Base-by-base conservation (phyloP, 2,797 vertebrate genomes). In the Argya squamiceps region DNA sequence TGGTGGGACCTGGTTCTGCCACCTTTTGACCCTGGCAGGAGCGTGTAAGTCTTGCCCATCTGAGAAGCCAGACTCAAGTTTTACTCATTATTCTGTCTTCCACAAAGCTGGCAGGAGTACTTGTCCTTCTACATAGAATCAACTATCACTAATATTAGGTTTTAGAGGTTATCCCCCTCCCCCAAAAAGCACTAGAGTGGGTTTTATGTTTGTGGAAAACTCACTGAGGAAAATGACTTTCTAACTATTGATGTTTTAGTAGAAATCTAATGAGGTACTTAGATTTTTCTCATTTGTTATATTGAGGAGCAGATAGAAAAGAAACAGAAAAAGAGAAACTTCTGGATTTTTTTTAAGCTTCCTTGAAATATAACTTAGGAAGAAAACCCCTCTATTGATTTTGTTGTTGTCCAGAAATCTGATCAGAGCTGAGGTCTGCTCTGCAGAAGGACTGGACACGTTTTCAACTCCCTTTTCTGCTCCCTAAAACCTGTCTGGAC, bases 241-340 rank as follows among this genome's bases (percentile, higher is more conserved):
- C 74, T 87, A 79, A 44, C 47, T 87, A 59, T 67, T 84, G 94
- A 89, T 39, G 67, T 94, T 95, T 89, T 69, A 82, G 26, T 65
- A 82, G 68, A 58, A 55, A 69, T 83, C 60, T 93, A 75, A 91
- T 83, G 59, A 94, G 44, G 6, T 53, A 59, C 56, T 77, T 92
- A 43, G 60, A 30, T 73, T 88, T 94, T 92, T 68, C 44, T 87
- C 20, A 2, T 63, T 44, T 23, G 39, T 63, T 87, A 5, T 19
- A 26, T 56, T 32, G 67, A 79, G 36, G 27, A 89, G 32, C 37
- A 76, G 32, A 70, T 92, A 80, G 68, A 70, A 82, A 73, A 91
- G 10, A 82, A 44, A 82, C 52, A 70, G 32, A 14, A 84, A 84
- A 79, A 24, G 8, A 12, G 24, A 70, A 93, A 63, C 15, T 41